phyloP scores from a whole-genome alignment of 2,113 vertebrate genomes.

The Numenius arquata region DNA sequence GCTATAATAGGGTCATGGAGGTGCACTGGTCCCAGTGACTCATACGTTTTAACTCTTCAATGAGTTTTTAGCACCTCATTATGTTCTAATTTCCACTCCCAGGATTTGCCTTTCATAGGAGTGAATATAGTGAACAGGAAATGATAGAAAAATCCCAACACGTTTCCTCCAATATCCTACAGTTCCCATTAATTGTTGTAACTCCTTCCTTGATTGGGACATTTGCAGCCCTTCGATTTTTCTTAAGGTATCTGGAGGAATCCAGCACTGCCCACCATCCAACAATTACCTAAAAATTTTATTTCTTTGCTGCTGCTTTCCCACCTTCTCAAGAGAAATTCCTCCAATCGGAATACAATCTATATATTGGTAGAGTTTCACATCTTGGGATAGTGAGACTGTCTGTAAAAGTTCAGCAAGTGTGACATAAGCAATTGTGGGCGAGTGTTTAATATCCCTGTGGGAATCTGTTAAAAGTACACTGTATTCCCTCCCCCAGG shows the following conservation, averaged over 20 bases:
- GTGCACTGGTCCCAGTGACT: neutral
- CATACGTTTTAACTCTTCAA: neutral
- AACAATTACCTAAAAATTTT: neutral
- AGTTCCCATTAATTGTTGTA: neutral
- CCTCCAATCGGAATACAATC: too few species aligned
- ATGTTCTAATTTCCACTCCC: neutral
- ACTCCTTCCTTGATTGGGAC: neutral
- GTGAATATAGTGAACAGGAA: neutral
- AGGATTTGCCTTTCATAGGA: neutral
- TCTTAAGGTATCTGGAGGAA: neutral
- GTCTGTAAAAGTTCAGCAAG: too few species aligned
- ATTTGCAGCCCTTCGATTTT: neutral
- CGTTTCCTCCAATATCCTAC: neutral
- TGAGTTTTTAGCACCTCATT: neutral
- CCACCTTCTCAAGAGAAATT: too few species aligned
- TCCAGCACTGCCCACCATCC: neutral
- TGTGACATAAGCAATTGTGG: too few species aligned
- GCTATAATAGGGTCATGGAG: neutral
- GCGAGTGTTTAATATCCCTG: too few species aligned
- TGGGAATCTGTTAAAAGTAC: too few species aligned
- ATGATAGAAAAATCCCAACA: neutral
- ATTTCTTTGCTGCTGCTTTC: neutral
- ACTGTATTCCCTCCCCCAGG: too few species aligned
- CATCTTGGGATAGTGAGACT: too few species aligned
- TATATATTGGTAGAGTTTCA: too few species aligned